phyloP scores from a whole-genome alignment of 2,888 invertebrate genomes.

The Dicyrtomina minuta region DNA sequence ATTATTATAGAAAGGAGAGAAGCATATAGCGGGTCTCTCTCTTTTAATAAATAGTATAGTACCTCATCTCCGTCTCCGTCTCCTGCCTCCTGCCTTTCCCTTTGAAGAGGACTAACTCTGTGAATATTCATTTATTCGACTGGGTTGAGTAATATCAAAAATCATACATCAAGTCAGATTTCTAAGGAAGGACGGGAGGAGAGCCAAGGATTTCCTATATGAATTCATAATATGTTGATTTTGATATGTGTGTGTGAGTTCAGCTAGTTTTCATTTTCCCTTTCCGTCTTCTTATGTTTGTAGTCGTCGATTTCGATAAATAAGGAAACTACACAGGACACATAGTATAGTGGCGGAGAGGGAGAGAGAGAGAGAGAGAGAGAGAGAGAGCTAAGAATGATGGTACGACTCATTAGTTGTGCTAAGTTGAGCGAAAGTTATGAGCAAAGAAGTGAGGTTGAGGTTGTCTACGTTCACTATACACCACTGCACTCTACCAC shows the following conservation, averaged over 20 bases:
- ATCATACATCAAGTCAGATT: slow-evolving; percentile 18
- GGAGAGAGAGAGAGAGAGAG: slow-evolving; percentile 6
- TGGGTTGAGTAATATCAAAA: background rate
- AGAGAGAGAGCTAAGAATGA: slow-evolving; percentile 15
- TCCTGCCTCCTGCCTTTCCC: too few species aligned
- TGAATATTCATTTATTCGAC: slow-evolving; percentile 13
- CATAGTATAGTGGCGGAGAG: background rate
- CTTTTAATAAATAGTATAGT: too few species aligned
- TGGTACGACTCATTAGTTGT: slow-evolving; percentile 26
- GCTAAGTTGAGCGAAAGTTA: slow-evolving; percentile 29
- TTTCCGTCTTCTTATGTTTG: background rate
- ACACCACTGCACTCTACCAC: too few species aligned
- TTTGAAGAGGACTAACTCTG: background rate
- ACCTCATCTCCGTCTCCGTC: too few species aligned
- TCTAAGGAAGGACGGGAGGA: background rate
- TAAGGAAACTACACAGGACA: background rate
- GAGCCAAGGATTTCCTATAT: background rate
- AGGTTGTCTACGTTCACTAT: too few species aligned
- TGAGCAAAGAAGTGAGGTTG: background rate
- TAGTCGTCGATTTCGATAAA: slow-evolving; percentile 11
- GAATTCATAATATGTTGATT: too few species aligned
- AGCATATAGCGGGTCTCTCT: too few species aligned
- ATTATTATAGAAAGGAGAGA: too few species aligned
- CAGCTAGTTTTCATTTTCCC: too few species aligned
- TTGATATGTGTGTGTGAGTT: too few species aligned